These are phyloP conservation scores for Psilopogon haemacephalus DNA, from an alignment of 2,113 vertebrate species.

Conservation along the genomic window DNA sequence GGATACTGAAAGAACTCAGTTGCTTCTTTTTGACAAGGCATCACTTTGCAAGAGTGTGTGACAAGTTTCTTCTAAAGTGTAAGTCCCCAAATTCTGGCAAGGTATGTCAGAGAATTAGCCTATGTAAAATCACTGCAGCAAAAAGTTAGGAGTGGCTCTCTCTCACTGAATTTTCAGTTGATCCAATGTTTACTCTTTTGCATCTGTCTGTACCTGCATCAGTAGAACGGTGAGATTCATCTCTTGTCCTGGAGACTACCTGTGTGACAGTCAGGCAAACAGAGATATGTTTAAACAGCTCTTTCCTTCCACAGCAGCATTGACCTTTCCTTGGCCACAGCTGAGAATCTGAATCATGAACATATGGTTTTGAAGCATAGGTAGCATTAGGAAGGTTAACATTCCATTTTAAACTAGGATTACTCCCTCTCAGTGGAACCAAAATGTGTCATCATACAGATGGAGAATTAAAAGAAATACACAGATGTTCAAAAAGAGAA, in stretches of 20 bases:
- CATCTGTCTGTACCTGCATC: not conserved
- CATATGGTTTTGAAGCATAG: not conserved
- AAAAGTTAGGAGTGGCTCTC: not conserved
- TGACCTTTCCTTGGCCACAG: not conserved
- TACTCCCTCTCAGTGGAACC: not conserved
- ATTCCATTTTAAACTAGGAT: not conserved
- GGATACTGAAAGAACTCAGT: not conserved
- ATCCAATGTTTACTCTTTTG: not conserved
- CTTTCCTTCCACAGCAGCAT: not conserved
- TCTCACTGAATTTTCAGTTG: not conserved
- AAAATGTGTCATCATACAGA: not conserved
- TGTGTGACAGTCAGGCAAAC: not conserved
- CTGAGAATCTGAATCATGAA: not conserved
- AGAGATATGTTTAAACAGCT: not conserved
- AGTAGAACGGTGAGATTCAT: not conserved
- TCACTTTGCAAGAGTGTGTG: not conserved
- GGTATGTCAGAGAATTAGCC: not conserved
- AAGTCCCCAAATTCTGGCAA: fast-evolving
- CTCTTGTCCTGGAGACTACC: not conserved
- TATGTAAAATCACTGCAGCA: not conserved
- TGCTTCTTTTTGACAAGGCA: not conserved
- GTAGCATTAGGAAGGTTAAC: not conserved
- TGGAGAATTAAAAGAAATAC: not conserved
- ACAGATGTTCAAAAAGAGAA: not conserved
- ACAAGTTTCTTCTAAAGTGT: not conserved